Conservation (phyloP, 2,113 vertebrate genomes). For the Chionodraco myersi region DNA sequence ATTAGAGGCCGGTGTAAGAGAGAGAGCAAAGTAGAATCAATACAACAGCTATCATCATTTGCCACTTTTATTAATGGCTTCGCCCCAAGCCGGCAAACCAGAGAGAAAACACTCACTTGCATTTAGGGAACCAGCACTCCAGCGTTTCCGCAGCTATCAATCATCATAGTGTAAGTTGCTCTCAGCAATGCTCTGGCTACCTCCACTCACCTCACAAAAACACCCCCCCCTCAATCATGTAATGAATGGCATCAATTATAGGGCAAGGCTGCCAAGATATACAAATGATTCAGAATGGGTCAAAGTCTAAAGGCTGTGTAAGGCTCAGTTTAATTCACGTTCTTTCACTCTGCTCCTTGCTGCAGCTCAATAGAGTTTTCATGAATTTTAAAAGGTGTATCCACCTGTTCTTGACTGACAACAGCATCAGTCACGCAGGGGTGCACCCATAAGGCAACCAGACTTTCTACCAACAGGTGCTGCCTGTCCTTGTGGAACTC, state of each 20-base stretch:
- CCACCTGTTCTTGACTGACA: constrained; percentile 55
- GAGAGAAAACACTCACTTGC: constrained; percentile 69
- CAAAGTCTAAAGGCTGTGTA: constrained; percentile 63
- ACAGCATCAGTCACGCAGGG: constrained; percentile 61
- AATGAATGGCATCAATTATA: constrained; percentile 77
- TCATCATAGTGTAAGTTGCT: constrained; percentile 65
- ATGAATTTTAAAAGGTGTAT: constrained; percentile 66
- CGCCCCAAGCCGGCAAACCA: constrained; percentile 51
- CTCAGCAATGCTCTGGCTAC: constrained; percentile 64
- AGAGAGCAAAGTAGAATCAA: constrained; percentile 71
- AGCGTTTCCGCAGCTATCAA: constrained; percentile 70
- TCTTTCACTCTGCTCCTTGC: constrained; percentile 22
- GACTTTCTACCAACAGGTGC: constrained; percentile 45
- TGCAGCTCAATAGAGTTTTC: constrained; percentile 53
- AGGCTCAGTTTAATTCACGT: constrained; percentile 51
- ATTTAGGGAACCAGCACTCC: constrained; percentile 68
- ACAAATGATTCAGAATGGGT: constrained; percentile 67
- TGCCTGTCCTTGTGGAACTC: constrained; percentile 28
- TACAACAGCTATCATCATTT: constrained; percentile 80
- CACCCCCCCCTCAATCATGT: constrained; percentile 60
- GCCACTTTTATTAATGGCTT: constrained; percentile 75
- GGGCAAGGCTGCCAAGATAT: constrained; percentile 59
- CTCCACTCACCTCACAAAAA: constrained; percentile 58
- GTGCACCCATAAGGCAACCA: constrained; percentile 45
- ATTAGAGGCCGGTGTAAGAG: constrained; percentile 54